Base-by-base conservation (phyloP, 2,113 vertebrate genomes). In the Myxocyprinus asiaticus region DNA sequence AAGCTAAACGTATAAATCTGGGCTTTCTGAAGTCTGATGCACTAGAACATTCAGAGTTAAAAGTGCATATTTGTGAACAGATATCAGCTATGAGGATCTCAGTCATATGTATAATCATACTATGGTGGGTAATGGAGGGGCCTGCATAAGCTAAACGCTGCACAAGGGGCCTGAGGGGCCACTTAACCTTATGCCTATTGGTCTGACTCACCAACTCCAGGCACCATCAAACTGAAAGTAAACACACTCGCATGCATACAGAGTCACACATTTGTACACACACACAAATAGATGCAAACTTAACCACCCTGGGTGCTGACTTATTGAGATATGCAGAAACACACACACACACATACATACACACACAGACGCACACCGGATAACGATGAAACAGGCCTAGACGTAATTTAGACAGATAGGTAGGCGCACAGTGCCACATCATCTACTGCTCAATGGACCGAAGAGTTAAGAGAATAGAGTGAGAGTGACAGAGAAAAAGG, bases 351-450 rank as follows among this genome's bases (percentile, higher is more conserved):
- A 33, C 22, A 17, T 15, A 44, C 51, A 33, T 3, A 33, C 22
- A 33, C 22, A 33, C 22, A 33, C 22, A 59, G 10, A 58, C 50
- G 59, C 65, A 62, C 64, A 82, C 76, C 55, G 64, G 12, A n/a
- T 55, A 58, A 83, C 77, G 12, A 15, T 50, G 56, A 83, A 77
- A 85, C 76, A 71, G 61, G 80, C 76, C 67, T 47, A 75, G 44
- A 56, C 81, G 83, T 85, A 89, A 87, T 88, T 89, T 88, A 85
- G 82, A 78, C 79, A 67, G 77, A 87, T 75, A 67, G 75, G n/a
- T 61, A 78, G 83, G 81, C 59, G 78, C 68, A 44, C 8, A 43
- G 73, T 76, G 73, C 73, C 73, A 80, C 63, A 80, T 75, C 63
- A 80, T 75, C 63, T 80, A 71, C 67, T 55, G 59, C 77, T 79